A percentile compares a stretch with the other conserved stretches of the same genome.
These are phyloP conservation scores for Sebastes kiyomatsui DNA, from an alignment of 2,797 vertebrate species.

Conservation along the genomic window DNA sequence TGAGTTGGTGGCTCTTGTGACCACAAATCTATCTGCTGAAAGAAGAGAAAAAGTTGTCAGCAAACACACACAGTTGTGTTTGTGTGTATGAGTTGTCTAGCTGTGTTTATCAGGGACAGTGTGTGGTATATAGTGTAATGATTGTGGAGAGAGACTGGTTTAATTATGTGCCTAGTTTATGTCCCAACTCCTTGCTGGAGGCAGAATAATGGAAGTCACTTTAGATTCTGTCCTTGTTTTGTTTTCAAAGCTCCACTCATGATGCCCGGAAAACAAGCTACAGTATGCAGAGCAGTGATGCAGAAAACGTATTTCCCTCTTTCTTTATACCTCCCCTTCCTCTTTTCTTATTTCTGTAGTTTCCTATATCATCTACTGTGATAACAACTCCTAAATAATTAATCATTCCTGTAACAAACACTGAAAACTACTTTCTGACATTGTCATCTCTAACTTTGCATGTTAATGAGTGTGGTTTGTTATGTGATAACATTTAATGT, in stretches of 20 bases:
- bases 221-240: slow-evolving; percentile 17
- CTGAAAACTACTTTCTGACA: neutral
- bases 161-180: slow-evolving; percentile 33
- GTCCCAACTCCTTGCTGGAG: neutral
- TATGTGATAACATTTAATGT: neutral
- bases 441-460: neutral
- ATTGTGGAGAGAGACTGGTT: slow-evolving; percentile 7
- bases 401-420: neutral
- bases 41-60: slow-evolving; percentile 1
- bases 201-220: slow-evolving; percentile 21
- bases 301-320: neutral
- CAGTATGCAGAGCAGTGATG: neutral
- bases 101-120: neutral
- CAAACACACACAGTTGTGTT: slow-evolving; percentile 8
- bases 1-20: neutral
- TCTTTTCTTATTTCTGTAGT: neutral
- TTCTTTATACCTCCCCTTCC: neutral
- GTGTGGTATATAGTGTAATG: neutral
- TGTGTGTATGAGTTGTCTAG: neutral
- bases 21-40: neutral
- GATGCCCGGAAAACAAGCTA: neutral
- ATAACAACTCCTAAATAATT: neutral
- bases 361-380: neutral
- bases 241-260: slow-evolving; percentile 1
- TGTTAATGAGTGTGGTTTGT: neutral